Conservation (phyloP, 2,888 invertebrate genomes). For the Drosophila multiciliata region DNA sequence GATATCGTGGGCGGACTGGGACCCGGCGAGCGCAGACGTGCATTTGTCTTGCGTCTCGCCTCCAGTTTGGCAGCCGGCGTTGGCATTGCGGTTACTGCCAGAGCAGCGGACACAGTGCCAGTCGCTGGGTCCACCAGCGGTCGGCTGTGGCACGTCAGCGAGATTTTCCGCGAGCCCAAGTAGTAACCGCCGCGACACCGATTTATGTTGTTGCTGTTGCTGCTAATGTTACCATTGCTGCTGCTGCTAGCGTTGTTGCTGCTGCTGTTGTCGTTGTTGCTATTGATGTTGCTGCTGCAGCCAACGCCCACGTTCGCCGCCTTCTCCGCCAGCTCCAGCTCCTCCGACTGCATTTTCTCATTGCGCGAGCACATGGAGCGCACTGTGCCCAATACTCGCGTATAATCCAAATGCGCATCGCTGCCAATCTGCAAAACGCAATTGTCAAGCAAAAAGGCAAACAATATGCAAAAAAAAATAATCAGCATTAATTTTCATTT, state of each 20-base stretch:
- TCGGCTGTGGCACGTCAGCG: constrained; percentile 89
- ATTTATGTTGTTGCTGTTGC: constrained; percentile 24
- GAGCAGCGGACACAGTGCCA: constrained; percentile 70
- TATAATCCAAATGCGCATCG: constrained; percentile 83
- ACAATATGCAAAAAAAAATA: not conserved
- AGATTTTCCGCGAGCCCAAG: constrained; percentile 88
- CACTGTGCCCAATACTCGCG: constrained; percentile 87
- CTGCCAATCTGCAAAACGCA: constrained; percentile 76
- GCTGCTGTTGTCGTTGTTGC: constrained; percentile 17
- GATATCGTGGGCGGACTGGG: constrained; percentile 88
- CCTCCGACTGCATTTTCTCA: constrained; percentile 85
- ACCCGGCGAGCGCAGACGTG: constrained; percentile 88
- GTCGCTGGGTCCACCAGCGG: constrained; percentile 84
- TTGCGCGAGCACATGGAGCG: constrained; percentile 88
- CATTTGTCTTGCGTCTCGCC: constrained; percentile 84
- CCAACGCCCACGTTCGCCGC: constrained; percentile 62
- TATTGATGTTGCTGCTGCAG: constrained; percentile 32
- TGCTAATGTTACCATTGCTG: constrained; percentile 9
- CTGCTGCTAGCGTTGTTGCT: constrained; percentile 25
- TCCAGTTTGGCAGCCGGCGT: constrained; percentile 80
- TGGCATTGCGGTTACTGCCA: constrained; percentile 70
- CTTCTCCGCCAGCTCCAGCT: constrained; percentile 64
- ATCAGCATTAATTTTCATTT: not conserved
- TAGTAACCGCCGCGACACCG: constrained; percentile 83
- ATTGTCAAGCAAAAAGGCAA: not conserved